phyloP scores from a whole-genome alignment of 1,140 invertebrate genomes.

The Triops cancriformis region DNA sequence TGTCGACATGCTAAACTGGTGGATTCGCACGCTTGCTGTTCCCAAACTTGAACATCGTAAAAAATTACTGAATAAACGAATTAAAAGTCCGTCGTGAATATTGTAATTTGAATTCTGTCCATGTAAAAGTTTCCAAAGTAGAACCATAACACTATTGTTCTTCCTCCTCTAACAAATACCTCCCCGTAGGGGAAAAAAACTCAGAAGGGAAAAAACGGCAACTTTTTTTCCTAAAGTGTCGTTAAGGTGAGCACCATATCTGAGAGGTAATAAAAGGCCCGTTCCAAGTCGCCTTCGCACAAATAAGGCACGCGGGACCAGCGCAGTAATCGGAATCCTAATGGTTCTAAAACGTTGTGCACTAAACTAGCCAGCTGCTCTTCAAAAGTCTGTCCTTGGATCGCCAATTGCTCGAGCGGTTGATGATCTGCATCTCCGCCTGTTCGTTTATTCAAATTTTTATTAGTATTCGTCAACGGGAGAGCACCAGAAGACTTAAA shows the following conservation, averaged over 20 bases:
- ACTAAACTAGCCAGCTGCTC: conserved; percentile 65
- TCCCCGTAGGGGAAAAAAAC: neutral
- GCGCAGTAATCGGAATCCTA: conserved; percentile 58
- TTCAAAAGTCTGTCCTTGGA: conserved; percentile 63
- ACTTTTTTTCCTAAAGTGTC: neutral
- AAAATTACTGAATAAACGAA: too few relatives aligned
- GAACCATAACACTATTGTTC: too few relatives aligned
- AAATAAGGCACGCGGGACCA: conserved; percentile 85
- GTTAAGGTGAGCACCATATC: conserved; percentile 61
- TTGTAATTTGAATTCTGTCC: too few relatives aligned
- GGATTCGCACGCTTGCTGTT: too few relatives aligned
- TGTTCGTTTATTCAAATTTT: neutral
- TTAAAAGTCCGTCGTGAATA: too few relatives aligned
- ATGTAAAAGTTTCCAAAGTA: too few relatives aligned
- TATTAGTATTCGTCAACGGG: too few relatives aligned
- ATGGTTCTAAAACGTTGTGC: conserved; percentile 55
- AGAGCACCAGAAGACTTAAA: neutral
- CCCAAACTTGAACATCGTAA: too few relatives aligned
- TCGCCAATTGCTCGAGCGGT: conserved; percentile 58
- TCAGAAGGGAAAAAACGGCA: neutral
- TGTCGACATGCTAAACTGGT: too few relatives aligned
- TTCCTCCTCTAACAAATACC: too few relatives aligned
- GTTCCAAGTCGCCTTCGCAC: conserved; percentile 86
- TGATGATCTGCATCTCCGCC: conserved; percentile 52
- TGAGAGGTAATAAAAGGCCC: conserved; percentile 81